These are phyloP conservation scores for Saccopteryx bilineata DNA, from an alignment of 2,113 vertebrate species.

Conservation along the genomic window DNA sequence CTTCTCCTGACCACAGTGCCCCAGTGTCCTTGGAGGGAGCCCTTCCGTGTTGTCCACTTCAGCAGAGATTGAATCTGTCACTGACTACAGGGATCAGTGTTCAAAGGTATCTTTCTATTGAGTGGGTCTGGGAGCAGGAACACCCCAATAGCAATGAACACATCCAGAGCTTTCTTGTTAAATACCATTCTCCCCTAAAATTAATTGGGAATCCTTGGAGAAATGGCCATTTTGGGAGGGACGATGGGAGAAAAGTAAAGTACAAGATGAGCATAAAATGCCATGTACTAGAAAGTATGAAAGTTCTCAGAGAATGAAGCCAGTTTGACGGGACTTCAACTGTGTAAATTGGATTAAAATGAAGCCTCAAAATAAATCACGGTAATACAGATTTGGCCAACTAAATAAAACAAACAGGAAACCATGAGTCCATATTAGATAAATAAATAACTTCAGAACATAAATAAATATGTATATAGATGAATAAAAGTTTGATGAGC, in stretches of 20 bases:
- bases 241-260: neutral
- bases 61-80: neutral
- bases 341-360: neutral
- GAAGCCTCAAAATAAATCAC: neutral
- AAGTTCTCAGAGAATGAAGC: neutral
- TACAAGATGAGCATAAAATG: neutral
- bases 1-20: neutral
- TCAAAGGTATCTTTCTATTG: neutral
- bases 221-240: neutral
- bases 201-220: neutral
- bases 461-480: neutral
- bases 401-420: neutral
- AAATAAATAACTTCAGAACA: neutral
- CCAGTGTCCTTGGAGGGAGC: neutral
- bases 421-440: neutral
- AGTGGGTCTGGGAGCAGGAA: neutral
- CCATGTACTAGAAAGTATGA: neutral
- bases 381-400: neutral
- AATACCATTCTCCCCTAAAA: neutral
- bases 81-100: neutral
- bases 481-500: neutral
- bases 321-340: neutral
- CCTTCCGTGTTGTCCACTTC: neutral
- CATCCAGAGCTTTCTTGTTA: neutral
- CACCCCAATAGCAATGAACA: too few relatives aligned